phyloP scores from a whole-genome alignment of 2,113 vertebrate species.

The Hepsetus odoe region DNA sequence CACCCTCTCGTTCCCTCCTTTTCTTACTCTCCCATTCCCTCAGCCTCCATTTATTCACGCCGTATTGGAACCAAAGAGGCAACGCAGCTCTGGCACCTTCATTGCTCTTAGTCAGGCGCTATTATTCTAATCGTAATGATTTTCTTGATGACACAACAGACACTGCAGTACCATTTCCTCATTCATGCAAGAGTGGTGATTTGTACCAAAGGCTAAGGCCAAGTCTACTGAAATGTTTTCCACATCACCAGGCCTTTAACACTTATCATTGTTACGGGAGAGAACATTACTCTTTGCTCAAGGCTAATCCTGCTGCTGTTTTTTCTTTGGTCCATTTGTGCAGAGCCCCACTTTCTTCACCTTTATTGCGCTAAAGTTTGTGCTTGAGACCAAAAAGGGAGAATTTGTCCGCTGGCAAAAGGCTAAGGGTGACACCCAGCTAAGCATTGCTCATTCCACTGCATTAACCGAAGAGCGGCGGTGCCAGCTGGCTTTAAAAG shows the following conservation, averaged over 20 bases:
- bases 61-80: constrained; percentile 8
- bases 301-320: constrained; percentile 1
- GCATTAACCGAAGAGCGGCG: not conserved
- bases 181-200: not conserved
- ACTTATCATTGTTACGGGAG: constrained; percentile 17
- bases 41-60: not conserved
- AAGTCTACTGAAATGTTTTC: constrained; percentile 37
- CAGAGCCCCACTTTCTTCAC: not conserved
- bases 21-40: constrained; percentile 7
- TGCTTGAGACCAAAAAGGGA: not conserved
- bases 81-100: not conserved
- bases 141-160: not conserved
- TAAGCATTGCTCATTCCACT: not conserved
- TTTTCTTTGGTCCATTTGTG: not conserved
- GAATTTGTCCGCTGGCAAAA: not conserved
- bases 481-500: not conserved
- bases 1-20: not conserved
- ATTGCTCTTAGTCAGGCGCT: not conserved
- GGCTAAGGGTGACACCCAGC: not conserved
- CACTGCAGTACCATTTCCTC: not conserved
- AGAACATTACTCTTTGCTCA: constrained; percentile 23
- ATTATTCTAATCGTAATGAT: constrained; percentile 1
- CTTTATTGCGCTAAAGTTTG: not conserved
- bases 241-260: constrained; percentile 17
- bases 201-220: not conserved